These are phyloP conservation scores for Myanophis thanlyinensis DNA, from an alignment of 2,113 vertebrate species.

Conservation along the genomic window DNA sequence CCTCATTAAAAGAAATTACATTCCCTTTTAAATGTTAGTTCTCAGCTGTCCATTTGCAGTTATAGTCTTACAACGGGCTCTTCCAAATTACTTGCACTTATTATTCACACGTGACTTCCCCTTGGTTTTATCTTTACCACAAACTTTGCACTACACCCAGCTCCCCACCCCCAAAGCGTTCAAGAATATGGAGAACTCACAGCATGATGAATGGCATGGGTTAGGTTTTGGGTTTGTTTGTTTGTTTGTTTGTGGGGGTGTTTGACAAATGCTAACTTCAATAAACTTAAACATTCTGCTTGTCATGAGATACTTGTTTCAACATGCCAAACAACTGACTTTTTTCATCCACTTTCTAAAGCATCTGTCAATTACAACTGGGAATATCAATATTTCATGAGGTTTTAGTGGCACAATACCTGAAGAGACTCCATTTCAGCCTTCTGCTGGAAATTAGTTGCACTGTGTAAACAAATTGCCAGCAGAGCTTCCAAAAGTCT, in stretches of 20 bases:
- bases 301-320: neutral
- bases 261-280: neutral
- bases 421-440: conserved; percentile 78
- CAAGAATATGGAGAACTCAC: neutral
- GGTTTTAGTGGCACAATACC: conserved; percentile 67
- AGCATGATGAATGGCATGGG: neutral
- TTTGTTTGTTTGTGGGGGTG: too few relatives aligned
- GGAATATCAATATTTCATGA: neutral
- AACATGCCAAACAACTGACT: neutral
- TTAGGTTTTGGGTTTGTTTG: too few relatives aligned
- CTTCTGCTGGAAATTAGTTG: conserved; percentile 78
- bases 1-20: neutral
- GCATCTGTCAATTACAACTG: neutral
- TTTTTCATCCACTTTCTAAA: neutral
- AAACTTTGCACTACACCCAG: neutral
- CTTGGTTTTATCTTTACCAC: neutral
- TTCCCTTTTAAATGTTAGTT: neutral
- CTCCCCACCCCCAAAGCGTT: neutral
- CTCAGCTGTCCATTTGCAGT: neutral
- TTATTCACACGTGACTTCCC: neutral
- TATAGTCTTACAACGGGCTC: neutral
- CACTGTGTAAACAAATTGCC: conserved; percentile 90
- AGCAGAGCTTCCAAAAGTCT: conserved; percentile 90
- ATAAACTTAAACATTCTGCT: neutral
- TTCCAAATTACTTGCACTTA: neutral